Conservation (phyloP, 2,113 vertebrate genomes). For the Picathartes gymnocephalus region DNA sequence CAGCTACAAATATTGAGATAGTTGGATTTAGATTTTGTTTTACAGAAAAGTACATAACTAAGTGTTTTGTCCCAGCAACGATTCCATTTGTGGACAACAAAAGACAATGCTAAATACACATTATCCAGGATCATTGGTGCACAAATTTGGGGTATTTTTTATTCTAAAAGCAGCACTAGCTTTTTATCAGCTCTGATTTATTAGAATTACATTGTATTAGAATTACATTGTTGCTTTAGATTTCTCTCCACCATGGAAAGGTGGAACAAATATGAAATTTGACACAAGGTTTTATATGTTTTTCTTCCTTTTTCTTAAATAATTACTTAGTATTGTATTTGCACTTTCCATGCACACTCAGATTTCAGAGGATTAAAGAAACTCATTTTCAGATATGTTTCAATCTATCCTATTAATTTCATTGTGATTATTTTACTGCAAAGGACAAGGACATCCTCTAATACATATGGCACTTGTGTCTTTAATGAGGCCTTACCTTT, state of each 20-base stretch:
- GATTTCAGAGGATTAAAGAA: neutral
- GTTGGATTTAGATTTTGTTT: neutral
- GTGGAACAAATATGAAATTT: neutral
- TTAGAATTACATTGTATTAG: neutral
- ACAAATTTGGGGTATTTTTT: neutral
- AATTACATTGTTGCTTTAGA: neutral
- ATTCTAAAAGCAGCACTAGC: neutral
- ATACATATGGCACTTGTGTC: rapidly evolving
- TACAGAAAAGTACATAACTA: neutral
- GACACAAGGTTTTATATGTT: rapidly evolving
- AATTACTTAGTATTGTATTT: neutral
- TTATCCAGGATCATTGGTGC: neutral
- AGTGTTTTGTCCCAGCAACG: rapidly evolving
- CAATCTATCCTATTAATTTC: neutral
- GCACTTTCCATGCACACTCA: neutral
- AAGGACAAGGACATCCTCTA: neutral
- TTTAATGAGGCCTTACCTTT: neutral
- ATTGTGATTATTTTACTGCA: neutral
- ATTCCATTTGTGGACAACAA: neutral
- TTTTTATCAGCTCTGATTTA: neutral
- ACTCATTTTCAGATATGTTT: neutral
- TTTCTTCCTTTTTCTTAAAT: neutral
- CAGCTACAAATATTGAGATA: neutral
- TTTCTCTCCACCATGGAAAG: neutral
- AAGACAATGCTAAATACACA: neutral